Evolutionary conservation across 2,113 vertebrate genomes (phyloP), one percentile per base, ranked within the genome.

Genomic region (Psilopsiagon aymara): DNA sequence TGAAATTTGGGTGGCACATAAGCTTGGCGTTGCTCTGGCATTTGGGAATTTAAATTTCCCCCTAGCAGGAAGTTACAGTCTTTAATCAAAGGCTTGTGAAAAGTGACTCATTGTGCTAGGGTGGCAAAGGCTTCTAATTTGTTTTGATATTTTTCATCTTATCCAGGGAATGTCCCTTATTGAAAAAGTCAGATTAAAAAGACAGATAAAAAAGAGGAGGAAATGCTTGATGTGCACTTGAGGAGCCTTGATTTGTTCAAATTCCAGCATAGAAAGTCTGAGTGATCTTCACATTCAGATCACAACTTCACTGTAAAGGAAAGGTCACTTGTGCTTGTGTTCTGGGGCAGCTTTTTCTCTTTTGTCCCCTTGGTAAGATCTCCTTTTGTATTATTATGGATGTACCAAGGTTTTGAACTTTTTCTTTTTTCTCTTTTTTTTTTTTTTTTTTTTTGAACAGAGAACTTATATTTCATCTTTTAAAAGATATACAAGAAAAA

Each of bases 381-480:
- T 97, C 78, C 95, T 97, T 97, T 95, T 91, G 76, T 96, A 79
- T 94, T 96, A 96, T 94, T 96, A 94, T 87, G 89, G 94, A 91
- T 94, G 39, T 96, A 97, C 75, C 71, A 95, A 88, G 64, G 63
- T 67, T 98, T 96, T 95, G 95, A 97, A 97, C 71, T 95, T 91
- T 90, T 90, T 39, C 51, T 70, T 94, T 94, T 92, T 86, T 46
- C 17, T 29, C 64, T 44, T 41, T 11, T 59, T 68, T 44, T 41
- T 11, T 59, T 51, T 62, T 90, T 44, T 82, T 67, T 51, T 51
- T 86, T 83, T 73, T 37, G 11, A 33, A 77, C 29, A 79, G 69
- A 92, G 82, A 92, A 95, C 67, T 94, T 92, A 94, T 96, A 96
- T 95, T 97, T 95, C 70, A 94, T 94, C 83, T 94, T 97, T 96